Base-by-base conservation (phyloP, 2,888 invertebrate species). In the Vanessa cardui region DNA sequence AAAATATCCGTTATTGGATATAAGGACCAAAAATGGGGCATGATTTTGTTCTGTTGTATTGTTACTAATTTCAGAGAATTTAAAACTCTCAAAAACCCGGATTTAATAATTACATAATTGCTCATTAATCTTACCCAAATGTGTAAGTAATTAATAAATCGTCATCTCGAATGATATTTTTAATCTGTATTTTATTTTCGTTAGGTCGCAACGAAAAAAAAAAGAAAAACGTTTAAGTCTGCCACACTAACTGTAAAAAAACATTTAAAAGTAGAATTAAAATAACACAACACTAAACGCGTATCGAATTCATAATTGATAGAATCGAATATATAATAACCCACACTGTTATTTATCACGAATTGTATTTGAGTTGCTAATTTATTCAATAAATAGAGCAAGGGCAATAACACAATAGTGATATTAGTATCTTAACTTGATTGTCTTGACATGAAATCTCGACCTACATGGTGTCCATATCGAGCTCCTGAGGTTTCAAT, bases 241-340 rank as follows among this genome's bases (percentile, higher is more conserved):
- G 49, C 50, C 31, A 63, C 61, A 46, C 39, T 58, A 61, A 47
- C 44, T 18, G 21, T 31, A 16, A 33, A n/a, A 66, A 31, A 66
- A 69, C 59, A 66, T 52, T 39, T n/a, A 33, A 67, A 46, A 16
- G 56, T 56, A 47, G 65, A 62, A 59, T 58, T 20, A 44, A 46
- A 58, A 61, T 65, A 50, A 62, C 49, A 62, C 62, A 69, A 77
- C 74, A 68, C 68, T 70, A 70, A 78, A 80, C 63, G 76, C 82
- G 78, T 81, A 72, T 73, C 80, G 64, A 83, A 83, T 79, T 71
- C 72, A 70, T 76, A 81, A 84, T 79, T 80, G 80, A 77, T 78
- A 78, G 78, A 76, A 68, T 58, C 83, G 76, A 82, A 83, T 84
- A 80, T 70, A 77, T 82, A 83, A 83, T 81, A 78, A 81, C 79